phyloP scores from a whole-genome alignment of 2,888 invertebrate genomes.

The Pedicia rivosa region DNA sequence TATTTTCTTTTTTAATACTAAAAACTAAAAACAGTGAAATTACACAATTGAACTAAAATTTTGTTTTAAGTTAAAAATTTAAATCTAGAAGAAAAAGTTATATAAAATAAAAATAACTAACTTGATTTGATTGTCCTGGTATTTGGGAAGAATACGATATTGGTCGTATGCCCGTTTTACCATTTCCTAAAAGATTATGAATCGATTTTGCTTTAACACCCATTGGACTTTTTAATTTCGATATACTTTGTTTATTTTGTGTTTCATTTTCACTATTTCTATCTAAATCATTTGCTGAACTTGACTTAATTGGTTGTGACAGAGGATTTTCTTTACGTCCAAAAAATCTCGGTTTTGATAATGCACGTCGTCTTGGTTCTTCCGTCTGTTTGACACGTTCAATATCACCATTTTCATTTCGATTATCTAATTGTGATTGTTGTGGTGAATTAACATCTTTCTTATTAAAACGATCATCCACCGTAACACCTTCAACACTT shows the following conservation, averaged over 20 bases:
- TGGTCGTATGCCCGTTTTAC: no score
- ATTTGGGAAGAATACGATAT: no score
- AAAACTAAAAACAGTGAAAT: no score
- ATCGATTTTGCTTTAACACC: slow-evolving; percentile 30
- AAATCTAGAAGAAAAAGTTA: no score
- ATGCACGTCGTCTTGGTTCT: slow-evolving; percentile 1
- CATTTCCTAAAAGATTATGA: slow-evolving; percentile 26
- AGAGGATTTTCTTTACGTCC: neutral
- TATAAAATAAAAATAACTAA: no score
- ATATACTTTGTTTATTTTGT: neutral
- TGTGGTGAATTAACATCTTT: neutral
- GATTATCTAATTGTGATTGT: no score
- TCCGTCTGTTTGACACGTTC: no score
- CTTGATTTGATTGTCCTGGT: no score
- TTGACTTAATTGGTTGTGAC: slow-evolving; percentile 4
- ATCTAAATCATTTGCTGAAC: slow-evolving; percentile 4
- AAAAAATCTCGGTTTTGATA: neutral
- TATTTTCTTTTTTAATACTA: no score
- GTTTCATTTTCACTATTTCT: neutral
- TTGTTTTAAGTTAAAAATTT: no score
- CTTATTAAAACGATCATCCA: neutral
- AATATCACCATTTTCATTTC: neutral
- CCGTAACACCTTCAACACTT: neutral
- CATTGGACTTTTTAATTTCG: slow-evolving; percentile 26
- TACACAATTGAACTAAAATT: no score